Conservation (phyloP, 2,888 invertebrate species). For the Ophonus ardosiacus region DNA sequence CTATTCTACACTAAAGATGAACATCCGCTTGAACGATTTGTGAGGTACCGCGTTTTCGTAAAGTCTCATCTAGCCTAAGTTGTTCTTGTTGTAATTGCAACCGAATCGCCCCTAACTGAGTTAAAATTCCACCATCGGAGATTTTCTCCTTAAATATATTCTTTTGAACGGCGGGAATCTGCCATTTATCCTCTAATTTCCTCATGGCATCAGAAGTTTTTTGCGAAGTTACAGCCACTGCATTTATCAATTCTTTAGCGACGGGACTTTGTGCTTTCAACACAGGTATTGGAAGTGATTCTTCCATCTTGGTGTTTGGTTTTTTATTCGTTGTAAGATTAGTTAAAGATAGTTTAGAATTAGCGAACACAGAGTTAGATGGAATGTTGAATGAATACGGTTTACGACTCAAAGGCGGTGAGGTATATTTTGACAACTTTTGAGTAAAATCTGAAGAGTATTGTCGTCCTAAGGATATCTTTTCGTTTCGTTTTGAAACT, state of each 20-base stretch:
- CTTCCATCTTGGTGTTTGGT: conserved; percentile 13
- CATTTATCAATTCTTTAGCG: conserved; percentile 74
- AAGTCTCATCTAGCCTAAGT: conserved; percentile 78
- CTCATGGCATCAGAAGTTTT: conserved; percentile 71
- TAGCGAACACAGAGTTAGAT: conserved; percentile 72
- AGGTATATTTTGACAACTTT: conserved; percentile 64
- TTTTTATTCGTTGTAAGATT: conserved; percentile 49
- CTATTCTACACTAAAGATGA: conserved; percentile 1
- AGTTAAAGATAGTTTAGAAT: conserved; percentile 6
- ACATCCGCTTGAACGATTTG: conserved; percentile 67
- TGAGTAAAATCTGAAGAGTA: conserved; percentile 45
- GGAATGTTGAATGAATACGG: conserved; percentile 77
- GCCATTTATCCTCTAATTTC: conserved; percentile 77
- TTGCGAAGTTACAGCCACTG: conserved; percentile 65
- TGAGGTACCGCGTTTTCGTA: conserved; percentile 72
- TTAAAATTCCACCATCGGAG: conserved; percentile 79
- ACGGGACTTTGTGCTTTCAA: conserved; percentile 77
- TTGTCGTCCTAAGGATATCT: too few species aligned
- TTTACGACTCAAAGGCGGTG: conserved; percentile 73
- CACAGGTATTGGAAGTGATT: conserved; percentile 79
- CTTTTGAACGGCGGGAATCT: conserved; percentile 82
- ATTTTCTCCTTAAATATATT: conserved; percentile 75
- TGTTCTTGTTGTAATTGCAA: conserved; percentile 83
- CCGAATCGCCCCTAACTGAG: conserved; percentile 83
- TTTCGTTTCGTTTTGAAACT: too few species aligned